Evolutionary conservation across 2,888 invertebrate species (phyloP), one percentile per base, ranked within the genome.

Genomic region (Caenorhabditis sp.): DNA sequence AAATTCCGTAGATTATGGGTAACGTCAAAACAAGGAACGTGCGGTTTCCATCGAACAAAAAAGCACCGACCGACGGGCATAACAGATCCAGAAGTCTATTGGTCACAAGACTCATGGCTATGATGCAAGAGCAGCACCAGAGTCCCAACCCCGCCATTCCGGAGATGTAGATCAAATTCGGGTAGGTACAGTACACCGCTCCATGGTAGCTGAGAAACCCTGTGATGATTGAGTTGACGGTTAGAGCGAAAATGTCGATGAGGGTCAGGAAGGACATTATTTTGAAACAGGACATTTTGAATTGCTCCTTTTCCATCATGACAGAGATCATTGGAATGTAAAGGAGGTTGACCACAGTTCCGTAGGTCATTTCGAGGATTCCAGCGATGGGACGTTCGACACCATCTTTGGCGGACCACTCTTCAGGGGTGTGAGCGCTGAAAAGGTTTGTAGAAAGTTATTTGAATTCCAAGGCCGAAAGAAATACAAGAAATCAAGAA

Each of bases 281-380:
- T 58, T 70, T 70, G 41, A 19, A 70, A 44, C 70, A 70, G 19
- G 70, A 41, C 19, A 70, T 51, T 70, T 44, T 35, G 19, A 70
- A 22, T 8, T 54, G 12, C 2, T 41, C 41, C 7, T 35, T 31
- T 22, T 41, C 26, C 2, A 58, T 2, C 26, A 70, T 22, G 12
- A 54, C 56, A n/a, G 19, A 31, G 16, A 70, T 22, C 28, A 41
- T 58, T 1, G 70, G 70, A 10, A 70, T 41, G 26, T 54, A 54
- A 10, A 54, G 54, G 4, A 54, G 4, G 10, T 24, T 24, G 54
- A 54, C 4, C 2, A 54, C 24, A 4, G 19, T 12, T 24, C 24
- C 54, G 10, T 24, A 54, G 14, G 24, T 54, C 54, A 24, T 24
- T 4, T 54, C 54, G 22, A 19, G 12, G 8, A 54, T 22, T 12